Base-by-base conservation (phyloP, 2,888 invertebrate genomes). In the Chrysomela aeneicollis region DNA sequence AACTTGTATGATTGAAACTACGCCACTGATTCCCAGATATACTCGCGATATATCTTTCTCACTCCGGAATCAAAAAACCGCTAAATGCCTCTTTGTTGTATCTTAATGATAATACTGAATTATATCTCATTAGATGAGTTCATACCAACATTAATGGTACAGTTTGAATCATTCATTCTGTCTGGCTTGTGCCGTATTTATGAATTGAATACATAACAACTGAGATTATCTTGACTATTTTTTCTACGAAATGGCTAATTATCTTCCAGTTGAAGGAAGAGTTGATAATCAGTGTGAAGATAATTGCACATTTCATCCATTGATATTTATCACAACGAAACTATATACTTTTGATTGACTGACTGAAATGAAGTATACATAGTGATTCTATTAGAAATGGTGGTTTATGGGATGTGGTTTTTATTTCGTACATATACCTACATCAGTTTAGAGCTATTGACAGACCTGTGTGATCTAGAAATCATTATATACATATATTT, bases 101-200 rank as follows among this genome's bases (percentile, higher is more conserved):
- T 66, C 64, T 71, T 72, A 72, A 72, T 68, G 70, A 68, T 66
- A 65, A 63, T 67, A 64, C 66, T 55, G 60, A 53, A 68, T 63
- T 63, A 69, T 68, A 69, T 66, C 73, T 71, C 69, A 70, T 71
- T 71, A 73, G 66, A 66, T 67, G 70, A 69, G 66, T 66, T 69
- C 67, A 71, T 66, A 67, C 68, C 66, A 72, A 73, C 68, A 69
- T 67, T 70, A 66, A 69, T 68, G 71, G 64, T 71, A 64, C 60
- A 69, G 64, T 72, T 71, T 67, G 67, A 73, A 67, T 70, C 73
- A 71, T 73, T 73, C 73, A 72, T 70, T 67, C 68, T 66, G 70
- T 67, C 63, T 69, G 66, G 68, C 67, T 63, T 68, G 64, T 69
- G 71, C 64, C 59, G 55, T 55, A 64, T 63, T 67, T 64, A 71